A percentile compares a stretch with the other conserved stretches of the same genome.
Evolutionary conservation across 2,113 vertebrate genomes (phyloP).

Genomic region (Prolemur simus): DNA sequence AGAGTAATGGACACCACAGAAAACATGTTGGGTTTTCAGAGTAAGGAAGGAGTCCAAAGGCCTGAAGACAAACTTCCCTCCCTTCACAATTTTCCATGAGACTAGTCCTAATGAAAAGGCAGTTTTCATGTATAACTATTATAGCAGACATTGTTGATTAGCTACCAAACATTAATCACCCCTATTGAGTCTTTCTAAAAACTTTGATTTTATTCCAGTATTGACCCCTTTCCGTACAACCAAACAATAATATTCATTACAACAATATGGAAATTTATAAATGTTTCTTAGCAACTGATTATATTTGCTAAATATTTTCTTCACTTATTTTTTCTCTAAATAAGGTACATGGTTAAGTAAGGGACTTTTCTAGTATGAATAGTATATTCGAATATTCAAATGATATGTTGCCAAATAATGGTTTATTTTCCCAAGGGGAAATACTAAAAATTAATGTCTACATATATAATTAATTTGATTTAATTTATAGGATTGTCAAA

Average conservation of each 20-base stretch:
- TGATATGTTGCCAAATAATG: neutral
- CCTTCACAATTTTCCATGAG: neutral
- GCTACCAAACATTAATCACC: neutral
- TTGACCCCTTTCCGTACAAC: neutral
- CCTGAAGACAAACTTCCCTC: neutral
- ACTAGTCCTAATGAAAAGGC: neutral
- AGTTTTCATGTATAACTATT: neutral
- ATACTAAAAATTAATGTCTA: neutral
- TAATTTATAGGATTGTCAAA: neutral
- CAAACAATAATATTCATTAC: neutral
- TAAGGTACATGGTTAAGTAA: neutral
- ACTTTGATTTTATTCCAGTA: neutral
- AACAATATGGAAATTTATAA: neutral
- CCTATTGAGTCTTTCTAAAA: neutral
- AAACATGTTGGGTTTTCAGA: neutral
- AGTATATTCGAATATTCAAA: conserved; percentile 7
- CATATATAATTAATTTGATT: neutral
- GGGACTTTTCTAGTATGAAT: neutral
- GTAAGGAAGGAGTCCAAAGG: neutral
- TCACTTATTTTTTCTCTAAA: conserved; percentile 14
- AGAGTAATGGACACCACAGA: neutral
- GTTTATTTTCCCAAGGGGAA: conserved; percentile 7
- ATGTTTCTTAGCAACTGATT: neutral
- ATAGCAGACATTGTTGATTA: neutral
- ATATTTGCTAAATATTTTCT: neutral